phyloP scores from a whole-genome alignment of 2,888 invertebrate genomes.

The Scaptodrosophila latifasciaeformis region DNA sequence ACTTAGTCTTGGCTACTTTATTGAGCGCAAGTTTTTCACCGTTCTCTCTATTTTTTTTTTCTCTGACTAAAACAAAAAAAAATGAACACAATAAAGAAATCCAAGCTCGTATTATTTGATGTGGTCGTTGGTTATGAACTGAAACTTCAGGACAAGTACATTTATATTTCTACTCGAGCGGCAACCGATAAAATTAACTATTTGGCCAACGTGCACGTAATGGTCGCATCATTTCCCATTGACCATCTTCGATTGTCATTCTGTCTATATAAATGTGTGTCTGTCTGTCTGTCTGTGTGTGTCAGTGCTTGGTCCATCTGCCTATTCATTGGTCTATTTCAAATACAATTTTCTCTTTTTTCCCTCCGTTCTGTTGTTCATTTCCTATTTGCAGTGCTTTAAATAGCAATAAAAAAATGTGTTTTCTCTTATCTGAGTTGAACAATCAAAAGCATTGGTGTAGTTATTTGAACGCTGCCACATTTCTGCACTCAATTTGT shows the following conservation, averaged over 20 bases:
- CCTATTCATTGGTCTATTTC: neutral
- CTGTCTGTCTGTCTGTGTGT: conserved; percentile 14
- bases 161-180: conserved; percentile 58
- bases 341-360: too few relatives aligned
- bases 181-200: conserved; percentile 64
- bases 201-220: conserved; percentile 56
- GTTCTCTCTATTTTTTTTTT: too few relatives aligned
- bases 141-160: conserved; percentile 38
- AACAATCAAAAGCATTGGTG: too few relatives aligned
- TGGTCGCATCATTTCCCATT: conserved; percentile 57
- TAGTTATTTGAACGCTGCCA: conserved; percentile 21
- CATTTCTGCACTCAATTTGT: conserved; percentile 66
- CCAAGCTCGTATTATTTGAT: conserved; percentile 58
- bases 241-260: neutral
- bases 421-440: conserved; percentile 38
- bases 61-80: neutral
- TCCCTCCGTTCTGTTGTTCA: conserved; percentile 23
- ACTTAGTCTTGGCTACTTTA: conserved; percentile 60
- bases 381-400: conserved; percentile 57
- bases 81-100: conserved; percentile 2
- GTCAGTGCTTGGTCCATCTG: conserved; percentile 19
- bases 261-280: conserved; percentile 11
- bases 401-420: conserved; percentile 58
- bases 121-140: conserved; percentile 56
- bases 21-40: conserved; percentile 63